A percentile compares a stretch with the other conserved stretches of the same genome.
phyloP scores from a whole-genome alignment of 2,888 invertebrate species.

The Apamea monoglypha region DNA sequence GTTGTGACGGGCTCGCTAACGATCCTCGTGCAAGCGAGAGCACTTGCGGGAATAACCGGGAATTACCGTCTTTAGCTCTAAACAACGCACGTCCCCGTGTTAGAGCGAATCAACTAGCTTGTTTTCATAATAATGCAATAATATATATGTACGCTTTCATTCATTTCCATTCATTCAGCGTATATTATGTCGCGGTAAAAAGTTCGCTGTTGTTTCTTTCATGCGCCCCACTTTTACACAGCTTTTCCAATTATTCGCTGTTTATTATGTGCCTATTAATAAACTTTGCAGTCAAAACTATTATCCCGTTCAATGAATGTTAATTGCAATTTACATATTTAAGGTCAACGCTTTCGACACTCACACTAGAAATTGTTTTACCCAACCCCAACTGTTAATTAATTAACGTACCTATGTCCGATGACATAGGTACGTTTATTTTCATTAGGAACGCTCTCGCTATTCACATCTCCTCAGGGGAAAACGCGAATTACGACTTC shows the following conservation, averaged over 20 bases:
- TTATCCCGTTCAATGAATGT: conserved; percentile 55
- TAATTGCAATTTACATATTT: conserved; percentile 56
- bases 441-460: conserved; percentile 68
- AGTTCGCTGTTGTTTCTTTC: conserved; percentile 16
- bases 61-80: conserved; percentile 69
- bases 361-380: conserved; percentile 38
- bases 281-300: conserved; percentile 30
- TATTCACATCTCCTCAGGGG: conserved; percentile 50
- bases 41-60: conserved; percentile 75
- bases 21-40: conserved; percentile 69
- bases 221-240: conserved; percentile 9
- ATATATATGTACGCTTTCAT: conserved; percentile 37
- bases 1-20: conserved; percentile 71
- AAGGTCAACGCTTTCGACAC: conserved; percentile 34
- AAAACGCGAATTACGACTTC: conserved; percentile 69
- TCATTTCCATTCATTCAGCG: conserved; percentile 33
- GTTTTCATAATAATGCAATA: conserved; percentile 52
- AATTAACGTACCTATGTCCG: no score
- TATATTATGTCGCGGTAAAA: conserved; percentile 21
- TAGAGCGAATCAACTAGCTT: conserved; percentile 57
- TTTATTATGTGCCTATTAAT: conserved; percentile 28
- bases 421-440: conserved; percentile 68
- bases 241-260: conserved; percentile 27
- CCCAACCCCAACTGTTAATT: conserved; percentile 54
- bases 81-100: conserved; percentile 60